Evolutionary conservation across 2,888 invertebrate species (phyloP).

Genomic region (Andrena dorsata): DNA sequence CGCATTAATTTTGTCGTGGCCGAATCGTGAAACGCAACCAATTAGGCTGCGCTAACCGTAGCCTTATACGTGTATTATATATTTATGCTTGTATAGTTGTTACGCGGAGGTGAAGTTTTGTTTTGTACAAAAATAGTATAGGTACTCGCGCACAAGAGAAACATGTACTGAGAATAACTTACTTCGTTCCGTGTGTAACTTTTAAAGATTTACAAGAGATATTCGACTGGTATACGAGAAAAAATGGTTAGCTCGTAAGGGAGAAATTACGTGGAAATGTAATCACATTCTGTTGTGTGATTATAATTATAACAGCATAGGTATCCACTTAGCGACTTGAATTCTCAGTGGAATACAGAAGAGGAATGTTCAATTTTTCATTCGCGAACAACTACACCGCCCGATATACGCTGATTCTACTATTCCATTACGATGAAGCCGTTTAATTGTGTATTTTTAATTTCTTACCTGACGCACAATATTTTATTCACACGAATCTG

Average conservation of each 20-base stretch:
- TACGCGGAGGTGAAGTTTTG: neutral
- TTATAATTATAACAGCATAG: conserved; percentile 19
- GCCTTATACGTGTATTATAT: neutral
- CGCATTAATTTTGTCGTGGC: conserved; percentile 1
- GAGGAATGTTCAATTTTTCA: neutral
- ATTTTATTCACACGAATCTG: neutral
- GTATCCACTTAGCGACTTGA: conserved; percentile 23
- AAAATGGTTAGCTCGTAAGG: conserved; percentile 23
- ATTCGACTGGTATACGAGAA: conserved; percentile 42
- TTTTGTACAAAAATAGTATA: neutral
- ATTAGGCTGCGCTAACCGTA: neutral
- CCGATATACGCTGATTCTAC: neutral
- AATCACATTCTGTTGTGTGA: conserved; percentile 7
- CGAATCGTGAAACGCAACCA: conserved; percentile 2
- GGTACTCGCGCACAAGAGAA: conserved; percentile 8
- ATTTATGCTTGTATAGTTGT: neutral
- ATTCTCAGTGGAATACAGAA: conserved; percentile 7
- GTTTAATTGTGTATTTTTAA: neutral
- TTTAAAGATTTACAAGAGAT: neutral
- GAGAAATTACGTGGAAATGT: conserved; percentile 15
- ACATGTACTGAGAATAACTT: neutral
- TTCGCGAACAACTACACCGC: neutral
- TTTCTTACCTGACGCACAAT: conserved; percentile 16
- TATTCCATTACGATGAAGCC: neutral
- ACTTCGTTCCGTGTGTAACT: neutral